A percentile compares a stretch with the other conserved stretches of the same genome.
These are phyloP conservation scores for Halictus rubicundus DNA, from an alignment of 1,140 invertebrate species.

Conservation along the genomic window DNA sequence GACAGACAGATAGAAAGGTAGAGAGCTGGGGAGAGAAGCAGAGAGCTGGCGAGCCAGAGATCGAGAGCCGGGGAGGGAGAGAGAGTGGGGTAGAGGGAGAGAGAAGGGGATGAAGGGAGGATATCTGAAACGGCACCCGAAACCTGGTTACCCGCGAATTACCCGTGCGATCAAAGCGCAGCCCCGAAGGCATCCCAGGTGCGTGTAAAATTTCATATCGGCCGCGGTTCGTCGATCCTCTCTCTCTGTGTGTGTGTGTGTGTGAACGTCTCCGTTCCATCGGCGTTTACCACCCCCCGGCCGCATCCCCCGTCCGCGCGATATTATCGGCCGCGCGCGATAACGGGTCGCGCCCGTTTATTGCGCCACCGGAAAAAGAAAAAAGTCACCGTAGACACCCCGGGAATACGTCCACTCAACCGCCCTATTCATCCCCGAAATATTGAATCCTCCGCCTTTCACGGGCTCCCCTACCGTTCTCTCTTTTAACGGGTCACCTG, in stretches of 20 bases:
- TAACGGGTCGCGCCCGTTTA: slow-evolving; percentile 36
- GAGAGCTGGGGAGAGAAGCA: too few species aligned
- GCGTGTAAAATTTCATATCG: slow-evolving; percentile 34
- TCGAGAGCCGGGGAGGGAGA: too few species aligned
- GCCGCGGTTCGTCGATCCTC: background rate
- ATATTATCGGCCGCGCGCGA: slow-evolving; percentile 3
- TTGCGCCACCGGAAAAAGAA: background rate
- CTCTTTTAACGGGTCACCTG: too few species aligned
- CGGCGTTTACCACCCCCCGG: background rate
- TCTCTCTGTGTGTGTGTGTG: too few species aligned
- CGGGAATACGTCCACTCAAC: background rate
- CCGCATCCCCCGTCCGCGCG: background rate
- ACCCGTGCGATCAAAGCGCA: background rate
- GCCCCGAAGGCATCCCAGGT: background rate
- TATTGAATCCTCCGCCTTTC: slow-evolving; percentile 29
- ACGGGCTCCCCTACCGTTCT: background rate
- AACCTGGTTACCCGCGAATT: slow-evolving; percentile 1
- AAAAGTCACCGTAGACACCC: background rate
- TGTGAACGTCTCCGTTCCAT: slow-evolving; percentile 9
- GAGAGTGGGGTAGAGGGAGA: too few species aligned
- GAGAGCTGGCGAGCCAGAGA: too few species aligned
- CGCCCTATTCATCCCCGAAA: background rate
- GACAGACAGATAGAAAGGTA: too few species aligned
- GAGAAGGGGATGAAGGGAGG: too few species aligned
- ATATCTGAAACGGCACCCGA: background rate